Conservation (phyloP, 2,113 vertebrate species). For the Rhinogobius similis region DNA sequence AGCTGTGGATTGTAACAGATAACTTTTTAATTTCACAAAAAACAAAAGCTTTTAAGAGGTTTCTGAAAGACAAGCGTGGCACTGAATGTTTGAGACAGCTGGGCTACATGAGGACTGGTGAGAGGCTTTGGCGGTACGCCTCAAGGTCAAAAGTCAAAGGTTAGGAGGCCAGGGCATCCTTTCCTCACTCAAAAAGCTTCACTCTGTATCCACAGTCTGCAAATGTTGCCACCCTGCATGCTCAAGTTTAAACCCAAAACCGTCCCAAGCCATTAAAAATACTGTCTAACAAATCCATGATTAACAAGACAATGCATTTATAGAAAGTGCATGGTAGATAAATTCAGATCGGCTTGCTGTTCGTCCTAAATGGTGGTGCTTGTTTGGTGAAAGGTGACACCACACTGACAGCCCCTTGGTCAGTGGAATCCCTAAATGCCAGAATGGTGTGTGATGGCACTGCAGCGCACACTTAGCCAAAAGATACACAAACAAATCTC, state of each 20-base stretch:
- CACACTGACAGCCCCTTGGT: conserved; percentile 60
- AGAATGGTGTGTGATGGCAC: conserved; percentile 43
- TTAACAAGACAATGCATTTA: conserved; percentile 17
- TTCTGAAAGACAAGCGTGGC: conserved; percentile 23
- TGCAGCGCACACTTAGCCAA: conserved; percentile 29
- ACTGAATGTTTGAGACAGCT: conserved; percentile 67
- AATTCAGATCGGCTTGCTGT: conserved; percentile 31
- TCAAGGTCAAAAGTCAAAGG: conserved; percentile 64
- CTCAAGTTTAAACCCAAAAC: background rate
- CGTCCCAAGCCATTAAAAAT: background rate
- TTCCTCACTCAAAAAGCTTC: conserved; percentile 37
- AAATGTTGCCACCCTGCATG: conserved; percentile 35
- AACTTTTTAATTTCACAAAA: background rate
- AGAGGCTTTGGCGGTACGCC: conserved; percentile 47
- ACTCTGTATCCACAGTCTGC: conserved; percentile 47
- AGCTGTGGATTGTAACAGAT: background rate
- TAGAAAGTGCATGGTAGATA: conserved; percentile 4
- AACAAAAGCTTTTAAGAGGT: conserved; percentile 4
- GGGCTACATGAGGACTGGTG: conserved; percentile 50
- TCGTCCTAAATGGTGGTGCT: conserved; percentile 43
- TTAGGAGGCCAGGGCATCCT: conserved; percentile 60
- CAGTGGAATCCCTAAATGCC: conserved; percentile 71
- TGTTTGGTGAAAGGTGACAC: conserved; percentile 73
- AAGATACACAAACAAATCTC: conserved; percentile 18
- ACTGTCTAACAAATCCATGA: background rate